Evolutionary conservation across 2,888 invertebrate species (phyloP), one percentile per base, ranked within the genome.

Genomic region (Pyrochroa serraticornis): DNA sequence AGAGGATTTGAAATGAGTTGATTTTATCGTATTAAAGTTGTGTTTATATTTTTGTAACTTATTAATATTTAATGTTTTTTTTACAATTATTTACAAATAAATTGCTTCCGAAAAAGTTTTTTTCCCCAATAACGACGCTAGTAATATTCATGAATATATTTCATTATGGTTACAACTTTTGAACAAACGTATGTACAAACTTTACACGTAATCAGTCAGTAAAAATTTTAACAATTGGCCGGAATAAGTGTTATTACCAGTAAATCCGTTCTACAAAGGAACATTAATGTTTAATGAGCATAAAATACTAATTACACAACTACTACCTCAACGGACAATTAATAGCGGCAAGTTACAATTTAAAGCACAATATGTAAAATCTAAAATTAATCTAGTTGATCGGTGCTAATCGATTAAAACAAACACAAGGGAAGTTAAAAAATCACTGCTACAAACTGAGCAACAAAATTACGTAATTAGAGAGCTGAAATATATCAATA

Each of bases 161-260:
- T 51, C 38, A 38, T 36, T 22, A 22, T 22, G 38, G 45, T 22
- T 44, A 52, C 44, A 31, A 43, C 22, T 22, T 43, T 36, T 50
- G 42, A 49, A 49, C 49, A 41, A 22, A 47, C 47, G 46, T 63
- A 62, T 62, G 30, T 62, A 66, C 63, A 66, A 62, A 62, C 60
- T 65, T 62, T 66, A 65, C 60, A 63, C 12, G 60, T 60, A 67
- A 62, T 67, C 65, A 67, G 65, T 67, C 67, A 65, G 64, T 53
- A 54, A 54, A 53, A 61, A 61, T 63, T 58, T 60, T 63, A 48
- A 58, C 59, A 56, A 55, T 60, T 67, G 67, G 67, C 67, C 64
- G 67, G 65, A 65, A 62, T 62, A 43, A 57, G 31, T 41, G 39
- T 49, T 49, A 47, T 47, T 47, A 47, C 22, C 22, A 22, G 12